Conservation (phyloP, 2,888 invertebrate species). For the Sarcophaga carnaria region DNA sequence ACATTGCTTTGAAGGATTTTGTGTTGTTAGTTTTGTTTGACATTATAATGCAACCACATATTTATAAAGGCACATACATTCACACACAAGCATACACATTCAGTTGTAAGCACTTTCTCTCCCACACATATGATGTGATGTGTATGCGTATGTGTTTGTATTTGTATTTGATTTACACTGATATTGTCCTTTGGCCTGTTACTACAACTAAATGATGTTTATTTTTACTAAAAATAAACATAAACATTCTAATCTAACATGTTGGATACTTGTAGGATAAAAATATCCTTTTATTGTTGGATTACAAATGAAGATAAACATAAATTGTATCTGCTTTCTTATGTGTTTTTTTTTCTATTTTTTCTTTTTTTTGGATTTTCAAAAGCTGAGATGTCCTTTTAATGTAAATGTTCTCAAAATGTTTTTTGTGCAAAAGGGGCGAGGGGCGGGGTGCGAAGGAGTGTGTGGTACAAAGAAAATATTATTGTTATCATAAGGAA, state of each 20-base stretch:
- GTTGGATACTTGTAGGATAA: slow-evolving; percentile 62
- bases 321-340: slow-evolving; percentile 20
- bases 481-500: slow-evolving; percentile 37
- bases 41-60: not conserved
- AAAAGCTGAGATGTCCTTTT: slow-evolving; percentile 50
- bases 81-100: too few relatives aligned
- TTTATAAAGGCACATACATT: not conserved
- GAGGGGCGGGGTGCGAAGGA: too few relatives aligned
- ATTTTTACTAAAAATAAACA: slow-evolving; percentile 51
- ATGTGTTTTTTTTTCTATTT: not conserved
- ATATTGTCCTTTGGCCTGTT: slow-evolving; percentile 49
- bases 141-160: not conserved
- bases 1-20: not conserved
- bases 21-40: not conserved
- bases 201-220: slow-evolving; percentile 54
- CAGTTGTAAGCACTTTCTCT: not conserved
- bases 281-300: slow-evolving; percentile 64
- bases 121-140: not conserved
- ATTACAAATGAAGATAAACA: slow-evolving; percentile 63
- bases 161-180: slow-evolving; percentile 10
- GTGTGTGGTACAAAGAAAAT: not conserved
- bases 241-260: slow-evolving; percentile 64
- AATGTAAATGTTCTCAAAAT: slow-evolving; percentile 58
- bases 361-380: slow-evolving; percentile 3
- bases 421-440: not conserved